Evolutionary conservation across 1,140 invertebrate species (phyloP).

Genomic region (Coptotermes formosanus): DNA sequence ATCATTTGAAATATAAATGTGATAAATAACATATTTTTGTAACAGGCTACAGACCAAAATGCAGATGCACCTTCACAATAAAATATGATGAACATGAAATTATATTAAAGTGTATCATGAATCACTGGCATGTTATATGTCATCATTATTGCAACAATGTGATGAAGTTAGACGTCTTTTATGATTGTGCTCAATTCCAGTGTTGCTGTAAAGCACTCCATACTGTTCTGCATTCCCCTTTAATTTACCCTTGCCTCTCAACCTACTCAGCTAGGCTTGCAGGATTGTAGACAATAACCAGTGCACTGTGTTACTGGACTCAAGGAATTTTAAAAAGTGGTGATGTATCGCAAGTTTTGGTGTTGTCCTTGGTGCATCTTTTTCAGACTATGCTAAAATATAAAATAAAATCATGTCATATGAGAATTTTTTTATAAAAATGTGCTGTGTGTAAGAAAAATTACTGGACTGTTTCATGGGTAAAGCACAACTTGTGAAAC

Average conservation of each 20-base stretch:
- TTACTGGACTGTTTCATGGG: neutral
- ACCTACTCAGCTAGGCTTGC: neutral
- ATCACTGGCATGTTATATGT: neutral
- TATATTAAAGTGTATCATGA: neutral
- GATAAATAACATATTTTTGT: constrained; percentile 12
- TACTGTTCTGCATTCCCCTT: neutral
- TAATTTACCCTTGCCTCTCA: neutral
- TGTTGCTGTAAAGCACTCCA: too few species aligned
- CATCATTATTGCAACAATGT: neutral
- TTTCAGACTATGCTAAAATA: neutral
- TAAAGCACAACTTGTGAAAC: neutral
- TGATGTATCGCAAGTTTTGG: too few species aligned
- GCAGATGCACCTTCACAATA: neutral
- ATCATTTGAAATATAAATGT: neutral
- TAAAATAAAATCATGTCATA: neutral
- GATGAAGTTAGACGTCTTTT: neutral
- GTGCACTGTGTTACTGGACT: neutral
- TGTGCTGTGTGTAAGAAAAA: neutral
- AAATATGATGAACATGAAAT: neutral
- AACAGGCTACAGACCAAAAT: neutral
- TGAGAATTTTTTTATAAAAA: constrained; percentile 1
- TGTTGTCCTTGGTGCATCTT: neutral
- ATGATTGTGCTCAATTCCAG: neutral
- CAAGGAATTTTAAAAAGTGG: neutral
- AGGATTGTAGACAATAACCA: constrained; percentile 1